Conservation (phyloP, 2,888 invertebrate genomes). For the Calameuta filiformis region DNA sequence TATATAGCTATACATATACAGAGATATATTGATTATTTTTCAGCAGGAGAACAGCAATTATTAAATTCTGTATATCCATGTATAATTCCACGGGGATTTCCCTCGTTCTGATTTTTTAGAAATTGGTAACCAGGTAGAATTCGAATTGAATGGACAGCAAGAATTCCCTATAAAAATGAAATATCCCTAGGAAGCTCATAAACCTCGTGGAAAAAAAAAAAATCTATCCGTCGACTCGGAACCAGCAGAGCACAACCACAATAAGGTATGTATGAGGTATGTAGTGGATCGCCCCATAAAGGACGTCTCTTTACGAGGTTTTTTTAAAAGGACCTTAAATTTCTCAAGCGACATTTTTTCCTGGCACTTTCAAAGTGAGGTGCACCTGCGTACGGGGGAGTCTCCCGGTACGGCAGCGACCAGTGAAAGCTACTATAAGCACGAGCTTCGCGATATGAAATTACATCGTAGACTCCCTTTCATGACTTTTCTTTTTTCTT, state of each 20-base stretch:
- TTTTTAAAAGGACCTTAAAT: slow-evolving; percentile 46
- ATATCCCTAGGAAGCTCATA: neutral
- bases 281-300: neutral
- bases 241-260: neutral
- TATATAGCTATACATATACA: too few species aligned
- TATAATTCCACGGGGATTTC: neutral
- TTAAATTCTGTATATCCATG: neutral
- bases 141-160: neutral
- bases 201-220: neutral
- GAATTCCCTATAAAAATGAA: neutral
- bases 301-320: slow-evolving; percentile 20
- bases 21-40: too few species aligned
- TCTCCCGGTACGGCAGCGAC: neutral
- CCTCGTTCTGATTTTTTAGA: neutral
- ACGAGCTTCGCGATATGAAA: neutral
- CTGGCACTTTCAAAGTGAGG: slow-evolving; percentile 13
- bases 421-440: neutral
- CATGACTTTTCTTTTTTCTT: neutral
- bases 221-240: neutral
- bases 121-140: neutral
- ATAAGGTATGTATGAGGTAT: neutral
- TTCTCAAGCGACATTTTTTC: slow-evolving; percentile 39
- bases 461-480: neutral
- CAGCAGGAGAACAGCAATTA: neutral
- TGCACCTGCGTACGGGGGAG: slow-evolving; percentile 21